Evolutionary conservation across 2,113 vertebrate genomes (phyloP).

Genomic region (Tylochromis polylepis): DNA sequence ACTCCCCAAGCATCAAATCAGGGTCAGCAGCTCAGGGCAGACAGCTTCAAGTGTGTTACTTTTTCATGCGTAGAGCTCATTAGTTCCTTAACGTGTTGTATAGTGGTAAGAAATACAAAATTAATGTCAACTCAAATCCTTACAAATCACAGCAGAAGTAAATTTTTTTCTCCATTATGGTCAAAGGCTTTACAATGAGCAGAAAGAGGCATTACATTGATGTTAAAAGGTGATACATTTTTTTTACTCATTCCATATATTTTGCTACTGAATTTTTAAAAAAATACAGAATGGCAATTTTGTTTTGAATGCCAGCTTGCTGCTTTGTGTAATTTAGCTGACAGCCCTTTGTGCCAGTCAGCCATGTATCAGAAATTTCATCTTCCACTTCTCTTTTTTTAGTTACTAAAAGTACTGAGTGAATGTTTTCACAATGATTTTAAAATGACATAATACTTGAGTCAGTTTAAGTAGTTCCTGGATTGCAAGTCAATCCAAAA

Average conservation of each 20-base stretch:
- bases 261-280: neutral
- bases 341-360: neutral
- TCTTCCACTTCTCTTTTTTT: neutral
- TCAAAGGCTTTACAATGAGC: neutral
- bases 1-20: slow-evolving; percentile 28
- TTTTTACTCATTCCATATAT: neutral
- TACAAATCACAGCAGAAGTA: neutral
- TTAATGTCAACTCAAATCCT: slow-evolving; percentile 7
- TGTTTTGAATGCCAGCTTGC: neutral
- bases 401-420: neutral
- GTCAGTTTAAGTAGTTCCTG: neutral
- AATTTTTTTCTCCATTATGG: neutral
- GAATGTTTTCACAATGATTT: neutral
- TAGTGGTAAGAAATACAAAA: slow-evolving; percentile 6
- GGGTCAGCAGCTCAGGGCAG: slow-evolving; percentile 40
- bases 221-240: neutral
- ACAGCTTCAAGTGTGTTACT: slow-evolving; percentile 32
- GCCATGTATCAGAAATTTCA: neutral
- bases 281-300: neutral
- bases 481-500: neutral
- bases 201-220: neutral
- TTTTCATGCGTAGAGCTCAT: slow-evolving; percentile 28
- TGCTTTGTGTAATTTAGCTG: neutral
- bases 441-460: neutral
- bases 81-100: slow-evolving; percentile 16